Conservation (phyloP, 2,888 invertebrate species). For the Deroplatys truncata region DNA sequence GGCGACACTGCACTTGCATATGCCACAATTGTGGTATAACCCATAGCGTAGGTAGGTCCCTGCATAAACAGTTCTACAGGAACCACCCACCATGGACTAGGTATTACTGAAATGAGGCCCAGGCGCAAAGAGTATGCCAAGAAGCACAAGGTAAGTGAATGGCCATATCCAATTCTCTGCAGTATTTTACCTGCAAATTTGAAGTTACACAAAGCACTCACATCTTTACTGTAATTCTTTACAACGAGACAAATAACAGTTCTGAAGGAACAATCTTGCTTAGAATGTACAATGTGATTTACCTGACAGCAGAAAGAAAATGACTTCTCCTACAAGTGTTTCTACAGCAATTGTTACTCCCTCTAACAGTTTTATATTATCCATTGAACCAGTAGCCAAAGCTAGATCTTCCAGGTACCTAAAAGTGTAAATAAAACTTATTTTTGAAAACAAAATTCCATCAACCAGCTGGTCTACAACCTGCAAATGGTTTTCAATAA, state of each 20-base stretch:
- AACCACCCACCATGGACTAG: constrained; percentile 78
- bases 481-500: too few species aligned
- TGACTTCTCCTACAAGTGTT: constrained; percentile 72
- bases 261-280: background rate
- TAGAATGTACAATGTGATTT: constrained; percentile 11
- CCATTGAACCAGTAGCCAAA: constrained; percentile 54
- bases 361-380: constrained; percentile 71
- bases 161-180: constrained; percentile 71
- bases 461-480: too few species aligned
- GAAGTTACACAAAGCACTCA: constrained; percentile 5
- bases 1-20: constrained; percentile 62
- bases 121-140: constrained; percentile 71
- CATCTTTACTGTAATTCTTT: background rate
- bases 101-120: constrained; percentile 68
- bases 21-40: constrained; percentile 75
- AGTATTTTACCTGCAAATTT: constrained; percentile 65
- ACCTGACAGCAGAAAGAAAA: constrained; percentile 72
- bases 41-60: constrained; percentile 82
- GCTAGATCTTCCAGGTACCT: constrained; percentile 79
- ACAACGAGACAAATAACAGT: background rate
- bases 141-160: constrained; percentile 73
- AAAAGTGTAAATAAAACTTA: constrained; percentile 27
- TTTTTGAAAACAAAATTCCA: background rate
- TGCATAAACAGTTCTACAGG: constrained; percentile 76
- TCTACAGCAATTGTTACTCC: constrained; percentile 76